Base-by-base conservation (phyloP, 2,888 invertebrate genomes). In the Osedax fenrisi region DNA sequence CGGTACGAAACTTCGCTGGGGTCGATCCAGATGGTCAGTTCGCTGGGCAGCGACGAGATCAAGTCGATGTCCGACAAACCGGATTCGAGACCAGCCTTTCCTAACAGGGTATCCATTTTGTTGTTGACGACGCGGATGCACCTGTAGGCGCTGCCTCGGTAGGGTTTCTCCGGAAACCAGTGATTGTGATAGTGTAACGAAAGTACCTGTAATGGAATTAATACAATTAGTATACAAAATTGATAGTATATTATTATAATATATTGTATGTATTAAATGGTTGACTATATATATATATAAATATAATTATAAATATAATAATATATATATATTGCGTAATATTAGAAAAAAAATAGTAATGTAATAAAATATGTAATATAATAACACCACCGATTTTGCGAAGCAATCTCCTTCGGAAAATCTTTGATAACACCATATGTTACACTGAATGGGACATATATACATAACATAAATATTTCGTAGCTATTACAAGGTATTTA, bases 21-120 rank as follows among this genome's bases (percentile, higher is more conserved):
- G 82, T 90, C 90, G 77, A 90, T 89, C 90, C 90, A 90, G 85
- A 90, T 88, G 27, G 90, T 90, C 21, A 90, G 86, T 84, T 90
- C 90, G 79, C 87, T 87, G 26, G 90, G 90, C 77, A 90, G 87
- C 75, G 87, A 80, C 70, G 88, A 87, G 76, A 89, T 85, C 78
- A 87, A 85, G 76, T 87, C 85, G 3, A 77, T 77, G 77, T 88
- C 88, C 76, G 86, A 83, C 59, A 89, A 85, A 73, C 90, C 90
- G 80, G 88, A 88, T 79, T 87, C 87, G 75, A 85, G 86, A 27
- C 89, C 90, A 26, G 90, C 90, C 81, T 87, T 86, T 76, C 88
- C 87, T 78, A 90, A 86, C 72, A 89, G 86, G 70, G 89, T 88
- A 84, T 90, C 90, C 86, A 89, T 88, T 72, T 89, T 89, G 79